These are phyloP conservation scores for Syngnathus rostellatus DNA, from an alignment of 2,797 vertebrate species.

Conservation along the genomic window DNA sequence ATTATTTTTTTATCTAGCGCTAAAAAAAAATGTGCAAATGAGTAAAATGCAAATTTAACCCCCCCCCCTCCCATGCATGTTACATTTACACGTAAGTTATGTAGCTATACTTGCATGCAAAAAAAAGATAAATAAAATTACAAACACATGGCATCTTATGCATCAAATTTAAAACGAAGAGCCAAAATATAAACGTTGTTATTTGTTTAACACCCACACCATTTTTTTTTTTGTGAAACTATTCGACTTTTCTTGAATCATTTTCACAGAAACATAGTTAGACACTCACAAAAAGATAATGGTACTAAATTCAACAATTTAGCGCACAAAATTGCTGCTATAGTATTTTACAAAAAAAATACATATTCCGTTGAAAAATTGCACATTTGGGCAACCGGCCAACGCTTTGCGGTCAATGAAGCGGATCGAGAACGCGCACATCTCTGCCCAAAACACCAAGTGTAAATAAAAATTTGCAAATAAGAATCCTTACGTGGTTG, in stretches of 20 bases:
- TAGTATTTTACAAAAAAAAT: background rate
- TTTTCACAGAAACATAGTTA: background rate
- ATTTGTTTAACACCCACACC: background rate
- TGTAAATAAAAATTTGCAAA: background rate
- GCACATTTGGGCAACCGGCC: background rate
- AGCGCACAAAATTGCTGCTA: background rate
- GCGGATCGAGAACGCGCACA: background rate
- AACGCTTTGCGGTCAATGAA: slow-evolving; percentile 3
- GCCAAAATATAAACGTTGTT: background rate
- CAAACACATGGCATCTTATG: background rate
- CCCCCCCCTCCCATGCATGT: background rate
- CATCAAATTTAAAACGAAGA: background rate
- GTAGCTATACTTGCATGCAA: background rate
- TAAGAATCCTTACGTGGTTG: slow-evolving; percentile 20
- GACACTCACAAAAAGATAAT: background rate
- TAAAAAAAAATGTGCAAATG: background rate
- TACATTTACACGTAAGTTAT: background rate
- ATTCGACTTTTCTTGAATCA: background rate
- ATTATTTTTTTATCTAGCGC: background rate
- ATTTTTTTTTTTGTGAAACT: background rate
- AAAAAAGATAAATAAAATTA: background rate
- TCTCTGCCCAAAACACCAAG: background rate
- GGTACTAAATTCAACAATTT: background rate
- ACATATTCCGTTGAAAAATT: background rate
- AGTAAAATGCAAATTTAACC: background rate